Evolutionary conservation across 2,797 vertebrate genomes (phyloP), one percentile per base, ranked within the genome.

Genomic region (Varecia variegata): DNA sequence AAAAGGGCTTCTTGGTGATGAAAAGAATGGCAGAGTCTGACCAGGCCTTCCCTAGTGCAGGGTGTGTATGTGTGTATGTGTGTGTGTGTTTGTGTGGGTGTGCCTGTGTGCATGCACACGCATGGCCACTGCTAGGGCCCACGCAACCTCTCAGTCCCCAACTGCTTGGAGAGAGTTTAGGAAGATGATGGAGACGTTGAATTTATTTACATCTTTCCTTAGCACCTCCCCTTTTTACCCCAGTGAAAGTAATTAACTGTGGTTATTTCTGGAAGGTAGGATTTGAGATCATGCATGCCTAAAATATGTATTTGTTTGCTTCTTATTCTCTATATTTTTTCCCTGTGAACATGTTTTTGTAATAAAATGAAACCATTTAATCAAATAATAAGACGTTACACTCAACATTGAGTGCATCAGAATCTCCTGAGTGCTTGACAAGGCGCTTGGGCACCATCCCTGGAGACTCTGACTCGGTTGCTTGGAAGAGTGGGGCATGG

Each of bases 71-170:
- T 23, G 18, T 7, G 15, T 2, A 20, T 30, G 2, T 8, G 52
- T 27, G 5, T 0, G 14, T 20, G 15, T 1, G 21, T 7, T 7
- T 15, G 4, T 2, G 30, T 7, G 27, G 14, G 14, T 4, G 25
- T 4, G 13, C 10, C 15, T 10, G 6, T 11, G 40, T 1, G 0
- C 13, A 40, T n/a, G 4, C 1, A 4, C 1, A 2, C 3, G 7
- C 15, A 23, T 43, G 43, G 0, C 2, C 0, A 9, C 43, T 11
- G 17, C 23, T 2, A 12, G 8, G 9, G 21, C 1, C n/a, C 62
- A 67, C 1, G 2, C n/a, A 5, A 21, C 38, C 9, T 35, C 40
- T 43, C 6, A 5, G 62, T 3, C 10, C 35, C 32, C 27, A n/a
- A 7, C 6, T 1, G 5, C 47, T 13, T 58, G 35, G 14, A 32